Conservation (phyloP, 1,140 invertebrate species). For the Cyrtorhinus lividipennis region DNA sequence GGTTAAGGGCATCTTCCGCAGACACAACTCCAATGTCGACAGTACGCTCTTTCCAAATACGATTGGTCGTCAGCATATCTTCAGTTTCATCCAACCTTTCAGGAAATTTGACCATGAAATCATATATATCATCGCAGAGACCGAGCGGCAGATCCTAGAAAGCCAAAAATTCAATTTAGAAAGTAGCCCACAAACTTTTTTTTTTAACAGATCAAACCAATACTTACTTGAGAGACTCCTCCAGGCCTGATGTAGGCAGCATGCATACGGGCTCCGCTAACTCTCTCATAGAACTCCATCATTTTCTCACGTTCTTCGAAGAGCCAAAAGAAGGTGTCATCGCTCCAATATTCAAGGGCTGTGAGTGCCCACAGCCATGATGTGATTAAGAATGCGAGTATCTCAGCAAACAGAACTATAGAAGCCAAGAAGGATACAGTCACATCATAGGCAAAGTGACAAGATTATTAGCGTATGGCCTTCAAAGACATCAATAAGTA, state of each 20-base stretch:
- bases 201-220: too few species aligned
- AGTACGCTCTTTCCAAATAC: constrained; percentile 80
- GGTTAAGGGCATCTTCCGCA: constrained; percentile 82
- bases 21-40: constrained; percentile 77
- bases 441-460: too few species aligned
- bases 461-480: too few species aligned
- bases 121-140: constrained; percentile 89
- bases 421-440: too few species aligned
- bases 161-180: not conserved
- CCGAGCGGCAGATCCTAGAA: constrained; percentile 79
- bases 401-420: constrained; percentile 70
- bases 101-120: constrained; percentile 70
- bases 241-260: constrained; percentile 91
- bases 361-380: constrained; percentile 86
- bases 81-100: constrained; percentile 82
- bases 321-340: constrained; percentile 95
- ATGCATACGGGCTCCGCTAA: constrained; percentile 92
- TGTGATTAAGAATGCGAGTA: constrained; percentile 90
- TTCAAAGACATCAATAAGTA: too few species aligned
- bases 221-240: constrained; percentile 48
- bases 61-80: constrained; percentile 77
- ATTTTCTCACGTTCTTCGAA: constrained; percentile 98
- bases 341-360: constrained; percentile 85
- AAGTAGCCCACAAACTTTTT: too few species aligned
- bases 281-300: constrained; percentile 96